Base-by-base conservation (phyloP, 2,113 vertebrate genomes). In the Siniperca chuatsi region DNA sequence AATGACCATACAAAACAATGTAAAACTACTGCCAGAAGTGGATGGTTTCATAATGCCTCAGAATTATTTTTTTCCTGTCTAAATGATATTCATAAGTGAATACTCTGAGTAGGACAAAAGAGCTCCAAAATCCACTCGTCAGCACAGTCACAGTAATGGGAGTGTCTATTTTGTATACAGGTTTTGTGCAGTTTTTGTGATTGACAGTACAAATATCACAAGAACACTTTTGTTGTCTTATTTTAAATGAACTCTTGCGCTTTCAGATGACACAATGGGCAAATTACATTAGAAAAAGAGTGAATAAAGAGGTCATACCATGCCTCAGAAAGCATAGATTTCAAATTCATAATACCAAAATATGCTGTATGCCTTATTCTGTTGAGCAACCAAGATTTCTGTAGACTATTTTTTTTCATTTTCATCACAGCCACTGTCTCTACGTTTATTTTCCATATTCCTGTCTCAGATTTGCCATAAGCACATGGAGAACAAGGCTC, bases 31-130 rank as follows among this genome's bases (percentile, higher is more conserved):
- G 33, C 40, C 68, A 89, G 29, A 83, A 82, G 84, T 91, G 71
- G 73, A 80, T n/a, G 54, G 80, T 92, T 95, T 91, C 82, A 89
- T 90, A 92, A 92, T 74, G 65, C 77, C 37, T 88, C 29, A 29
- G 81, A 78, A 75, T 4, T 1, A 61, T 76, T 67, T 73, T 70
- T 74, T 77, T 20, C 42, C 42, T 37, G 60, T 70, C 70, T 82
- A 75, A 79, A 80, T 77, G 57, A 89, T 86, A 82, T 80, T 87
- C 55, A 83, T 75, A 25, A 69, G 58, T 4, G 7, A 79, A 87
- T 69, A 50, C 82, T 66, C 42, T 44, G 71, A 88, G 37, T 64
- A 54, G 73, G 20, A 20, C 57, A 60, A 73, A 87, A 87, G 54
- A 87, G 75, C 75, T 81, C 55, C 71, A 52, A 65, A 73, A 75